These are phyloP conservation scores for Pachyuromys duprasi DNA, from an alignment of 2,797 vertebrate genomes.

Conservation along the genomic window DNA sequence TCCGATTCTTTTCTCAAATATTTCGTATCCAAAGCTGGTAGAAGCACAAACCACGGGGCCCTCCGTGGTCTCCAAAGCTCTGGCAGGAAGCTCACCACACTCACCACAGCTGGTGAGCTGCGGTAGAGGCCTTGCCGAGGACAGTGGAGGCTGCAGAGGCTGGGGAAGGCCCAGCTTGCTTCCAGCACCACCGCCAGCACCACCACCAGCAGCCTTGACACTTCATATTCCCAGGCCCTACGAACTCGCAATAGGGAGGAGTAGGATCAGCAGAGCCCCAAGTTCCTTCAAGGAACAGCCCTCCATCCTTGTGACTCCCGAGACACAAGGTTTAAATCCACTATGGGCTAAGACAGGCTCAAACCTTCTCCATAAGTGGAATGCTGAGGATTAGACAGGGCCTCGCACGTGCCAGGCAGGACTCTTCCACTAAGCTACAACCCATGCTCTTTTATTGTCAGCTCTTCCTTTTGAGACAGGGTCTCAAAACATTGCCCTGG, in stretches of 20 bases:
- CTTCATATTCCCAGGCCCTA: neutral
- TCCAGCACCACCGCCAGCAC: neutral
- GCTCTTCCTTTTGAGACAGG: neutral
- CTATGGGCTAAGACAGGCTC: neutral
- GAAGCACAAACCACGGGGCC: neutral
- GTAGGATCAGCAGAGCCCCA: too few species aligned
- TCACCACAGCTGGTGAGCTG: neutral
- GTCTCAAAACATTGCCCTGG: neutral
- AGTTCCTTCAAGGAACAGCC: neutral
- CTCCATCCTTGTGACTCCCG: neutral
- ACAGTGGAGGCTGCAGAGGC: neutral
- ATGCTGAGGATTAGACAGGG: too few species aligned
- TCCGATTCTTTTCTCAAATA: neutral
- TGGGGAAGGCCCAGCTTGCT: neutral
- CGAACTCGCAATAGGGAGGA: neutral
- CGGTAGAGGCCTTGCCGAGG: accelerated
- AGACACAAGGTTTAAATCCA: neutral
- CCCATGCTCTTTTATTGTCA: neutral
- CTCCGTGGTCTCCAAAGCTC: neutral
- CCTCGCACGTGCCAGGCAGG: neutral
- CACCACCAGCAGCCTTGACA: neutral
- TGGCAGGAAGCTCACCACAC: neutral
- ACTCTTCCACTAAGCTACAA: neutral
- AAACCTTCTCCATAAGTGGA: neutral
- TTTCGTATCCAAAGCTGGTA: neutral